phyloP scores from a whole-genome alignment of 2,113 vertebrate species.

The Collichthys lucidus region DNA sequence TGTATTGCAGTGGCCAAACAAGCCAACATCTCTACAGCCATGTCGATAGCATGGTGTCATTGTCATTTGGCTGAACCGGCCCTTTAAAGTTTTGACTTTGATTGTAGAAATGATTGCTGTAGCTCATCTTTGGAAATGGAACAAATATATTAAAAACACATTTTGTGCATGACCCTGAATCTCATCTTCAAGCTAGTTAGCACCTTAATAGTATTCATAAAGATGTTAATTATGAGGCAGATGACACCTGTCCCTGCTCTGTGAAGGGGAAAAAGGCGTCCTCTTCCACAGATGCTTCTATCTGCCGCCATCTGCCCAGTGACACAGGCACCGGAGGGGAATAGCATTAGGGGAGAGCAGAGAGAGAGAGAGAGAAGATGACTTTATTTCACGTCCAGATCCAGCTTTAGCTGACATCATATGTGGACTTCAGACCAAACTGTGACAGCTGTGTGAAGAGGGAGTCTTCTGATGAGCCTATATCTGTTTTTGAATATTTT shows the following conservation, averaged over 20 bases:
- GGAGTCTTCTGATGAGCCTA: slow-evolving; percentile 27
- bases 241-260: slow-evolving; percentile 71
- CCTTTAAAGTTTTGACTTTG: not conserved
- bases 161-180: slow-evolving; percentile 23
- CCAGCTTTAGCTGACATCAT: slow-evolving; percentile 11
- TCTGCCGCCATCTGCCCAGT: slow-evolving; percentile 67
- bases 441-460: slow-evolving; percentile 13
- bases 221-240: slow-evolving; percentile 61
- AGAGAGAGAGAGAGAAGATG: not conserved
- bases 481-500: slow-evolving; percentile 29
- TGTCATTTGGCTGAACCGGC: not conserved
- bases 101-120: not conserved
- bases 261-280: slow-evolving; percentile 49
- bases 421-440: slow-evolving; percentile 28
- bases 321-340: slow-evolving; percentile 32
- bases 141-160: slow-evolving; percentile 9
- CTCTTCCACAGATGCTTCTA: slow-evolving; percentile 59
- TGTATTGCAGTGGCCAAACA: not conserved
- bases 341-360: slow-evolving; percentile 6
- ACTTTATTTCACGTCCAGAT: slow-evolving; percentile 45
- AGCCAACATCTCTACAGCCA: not conserved
- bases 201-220: slow-evolving; percentile 64
- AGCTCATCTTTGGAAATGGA: not conserved
- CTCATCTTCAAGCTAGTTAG: slow-evolving; percentile 42
- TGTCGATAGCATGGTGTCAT: not conserved